A percentile compares a stretch with the other conserved stretches of the same genome.
phyloP scores from a whole-genome alignment of 2,113 vertebrate species.

The Leucosticte australis region DNA sequence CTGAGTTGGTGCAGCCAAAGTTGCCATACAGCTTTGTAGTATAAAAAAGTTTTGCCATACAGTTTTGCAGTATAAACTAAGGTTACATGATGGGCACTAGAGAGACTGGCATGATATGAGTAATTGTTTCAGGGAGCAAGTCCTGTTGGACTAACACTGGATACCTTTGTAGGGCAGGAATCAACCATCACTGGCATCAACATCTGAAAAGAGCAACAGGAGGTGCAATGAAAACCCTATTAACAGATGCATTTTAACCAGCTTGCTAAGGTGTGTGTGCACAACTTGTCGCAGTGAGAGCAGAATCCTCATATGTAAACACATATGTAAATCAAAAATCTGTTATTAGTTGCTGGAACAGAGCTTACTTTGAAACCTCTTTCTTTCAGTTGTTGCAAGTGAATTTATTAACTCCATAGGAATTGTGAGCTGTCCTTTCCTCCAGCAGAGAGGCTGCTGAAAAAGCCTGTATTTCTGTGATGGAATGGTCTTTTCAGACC shows the following conservation, averaged over 20 bases:
- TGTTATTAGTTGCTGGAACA: not conserved
- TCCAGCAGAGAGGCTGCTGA: not conserved
- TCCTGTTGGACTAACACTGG: not conserved
- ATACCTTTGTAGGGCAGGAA: not conserved
- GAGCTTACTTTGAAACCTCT: not conserved
- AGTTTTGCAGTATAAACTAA: not conserved
- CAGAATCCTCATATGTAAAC: not conserved
- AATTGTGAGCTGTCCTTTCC: not conserved
- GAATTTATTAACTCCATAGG: not conserved
- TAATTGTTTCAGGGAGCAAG: not conserved
- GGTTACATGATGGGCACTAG: fast-evolving
- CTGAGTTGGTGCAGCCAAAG: not conserved
- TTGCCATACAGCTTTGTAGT: not conserved
- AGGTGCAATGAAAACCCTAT: not conserved
- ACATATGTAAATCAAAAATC: not conserved
- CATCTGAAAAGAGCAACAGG: not conserved
- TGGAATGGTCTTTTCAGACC: not conserved
- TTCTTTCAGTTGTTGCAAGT: not conserved
- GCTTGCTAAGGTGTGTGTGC: not conserved
- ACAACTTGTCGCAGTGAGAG: not conserved
- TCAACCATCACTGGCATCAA: not conserved
- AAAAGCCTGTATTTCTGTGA: not conserved
- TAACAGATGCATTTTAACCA: not conserved
- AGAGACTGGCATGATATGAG: not conserved
- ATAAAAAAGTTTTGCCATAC: not conserved